Base-by-base conservation (phyloP, 2,888 invertebrate genomes). In the Pristionchus arcanus region DNA sequence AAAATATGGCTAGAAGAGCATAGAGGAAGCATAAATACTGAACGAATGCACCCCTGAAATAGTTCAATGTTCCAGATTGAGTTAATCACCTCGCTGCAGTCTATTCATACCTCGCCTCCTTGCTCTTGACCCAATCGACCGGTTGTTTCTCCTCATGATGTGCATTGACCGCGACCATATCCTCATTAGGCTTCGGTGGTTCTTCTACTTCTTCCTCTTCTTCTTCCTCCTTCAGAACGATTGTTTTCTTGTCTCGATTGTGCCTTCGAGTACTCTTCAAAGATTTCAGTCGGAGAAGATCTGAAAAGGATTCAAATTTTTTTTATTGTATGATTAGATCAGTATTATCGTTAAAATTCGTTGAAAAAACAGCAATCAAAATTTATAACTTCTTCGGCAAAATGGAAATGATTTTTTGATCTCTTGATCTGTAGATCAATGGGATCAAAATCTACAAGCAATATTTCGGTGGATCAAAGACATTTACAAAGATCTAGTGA, bases 251-350 rank as follows among this genome's bases (percentile, higher is more conserved):
- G 28, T 85, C 84, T 34, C 84, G 59, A 49, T 85, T 85, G 37
- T 85, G 84, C 31, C 84, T 42, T 49, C 59, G 28, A 19, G 34
- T 37, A 49, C 84, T 85, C 34, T 85, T 85, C 34, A 85, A n/a
- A 34, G 84, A 85, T 59, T 85, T 85, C 9, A 85, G 59, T 59
- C 84, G 84, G 31, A 85, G 84, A 59, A 85, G 84, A 63, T 87
- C 87, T 84, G 59, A 9, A 55, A 59, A 0, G 9, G 1, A 21
- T 49, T 28, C 1, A 42, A 49, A 34, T 7, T 34, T 34, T 5
- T 37, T 7, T 68, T 68, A n/a, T 42, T 42, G 42, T 3, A 42
- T 42, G 42, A 49, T 1, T 7, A 11, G 42, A 7, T 49, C 31
- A n/a, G 31, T 71, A 71, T 71, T 15, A 2, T 28, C 9, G 9